Evolutionary conservation across 1,140 invertebrate genomes (phyloP), one percentile per base, ranked within the genome.

Genomic region (Hycleus cichorii): DNA sequence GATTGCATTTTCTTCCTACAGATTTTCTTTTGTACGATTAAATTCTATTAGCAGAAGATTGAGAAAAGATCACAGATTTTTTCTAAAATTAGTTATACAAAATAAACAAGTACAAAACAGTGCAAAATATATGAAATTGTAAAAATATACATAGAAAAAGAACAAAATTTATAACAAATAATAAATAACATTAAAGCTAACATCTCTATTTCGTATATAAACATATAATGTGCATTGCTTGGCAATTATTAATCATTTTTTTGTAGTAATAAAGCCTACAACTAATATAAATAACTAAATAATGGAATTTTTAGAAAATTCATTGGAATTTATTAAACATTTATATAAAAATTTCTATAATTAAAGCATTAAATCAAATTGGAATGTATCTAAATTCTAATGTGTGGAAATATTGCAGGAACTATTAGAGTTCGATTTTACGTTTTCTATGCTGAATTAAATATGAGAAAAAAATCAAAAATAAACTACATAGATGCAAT

Each of bases 21-120:
- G 40, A 32, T 52, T 52, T 61, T 60, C 6, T 39, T 61, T 61
- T 58, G 58, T 58, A 57, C 50, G 51, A 44, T 57, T 62, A 47
- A 58, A 63, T 57, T 47, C 49, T 58, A 63, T 65, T 59, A 67
- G 59, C 65, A 65, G 65, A 58, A 65, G 63, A 63, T 65, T 65
- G 60, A 55, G 55, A 65, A 63, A 62, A 67, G 65, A 67, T 67
- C 65, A 67, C 65, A 67, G 65, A 65, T 65, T 63, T 65, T 25
- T 53, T 55, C 26, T 52, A 44, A 52, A 51, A 39, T 51, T 40
- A 53, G 44, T 53, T 42, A 27, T 38, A 55, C 46, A 45, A 47
- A 55, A 55, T 18, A 55, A 39, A 45, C 10, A 44, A 43, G 42
- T 55, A 48, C 43, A 25, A 39, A 12, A 39, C 8, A 38, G 32